Base-by-base conservation (phyloP, 2,113 vertebrate genomes). In the Tragelaphus buxtoni region DNA sequence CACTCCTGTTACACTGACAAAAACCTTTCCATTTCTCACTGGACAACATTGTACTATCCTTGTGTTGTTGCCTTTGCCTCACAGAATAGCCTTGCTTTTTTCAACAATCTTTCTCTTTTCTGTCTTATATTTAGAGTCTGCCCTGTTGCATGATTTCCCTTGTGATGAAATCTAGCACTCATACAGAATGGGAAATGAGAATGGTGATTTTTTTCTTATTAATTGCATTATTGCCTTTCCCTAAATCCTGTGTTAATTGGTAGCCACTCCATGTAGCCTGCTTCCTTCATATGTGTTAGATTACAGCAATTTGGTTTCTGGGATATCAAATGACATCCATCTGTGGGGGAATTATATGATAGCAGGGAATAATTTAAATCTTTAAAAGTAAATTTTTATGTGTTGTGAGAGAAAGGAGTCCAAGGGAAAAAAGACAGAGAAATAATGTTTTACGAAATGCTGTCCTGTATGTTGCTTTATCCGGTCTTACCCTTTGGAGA, bases 351-450 rank as follows among this genome's bases (percentile, higher is more conserved):
- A 88, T 95, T 97, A 58, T 10, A 93, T 82, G 94, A 63, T 51
- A 93, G 95, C 90, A 95, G 63, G 47, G 14, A 51, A 95, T 45
- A 87, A 53, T 77, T 86, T 95, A 96, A 90, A 97, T 74, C 65
- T 39, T 77, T 92, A 96, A 92, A 95, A 95, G 55, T 93, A 92
- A 42, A 12, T 97, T 97, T 98, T 88, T 85, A 58, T 18, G 9
- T 26, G 77, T 63, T 91, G 45, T 93, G 35, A 94, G 93, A 86
- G 10, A 26, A 89, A 55, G n/a, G 74, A 90, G 10, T 58, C 24
- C 24, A 81, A 83, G 85, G 42, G 51, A n/a, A 65, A 77, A 96
- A 88, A 35, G 42, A 55, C 20, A 91, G n/a, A 93, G 77, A 77
- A 90, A 80, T 58, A 61, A 72, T 56, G 12, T 60, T 86, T 97